These are phyloP conservation scores for Aspidapion aeneum DNA, from an alignment of 2,888 invertebrate genomes.

Conservation along the genomic window DNA sequence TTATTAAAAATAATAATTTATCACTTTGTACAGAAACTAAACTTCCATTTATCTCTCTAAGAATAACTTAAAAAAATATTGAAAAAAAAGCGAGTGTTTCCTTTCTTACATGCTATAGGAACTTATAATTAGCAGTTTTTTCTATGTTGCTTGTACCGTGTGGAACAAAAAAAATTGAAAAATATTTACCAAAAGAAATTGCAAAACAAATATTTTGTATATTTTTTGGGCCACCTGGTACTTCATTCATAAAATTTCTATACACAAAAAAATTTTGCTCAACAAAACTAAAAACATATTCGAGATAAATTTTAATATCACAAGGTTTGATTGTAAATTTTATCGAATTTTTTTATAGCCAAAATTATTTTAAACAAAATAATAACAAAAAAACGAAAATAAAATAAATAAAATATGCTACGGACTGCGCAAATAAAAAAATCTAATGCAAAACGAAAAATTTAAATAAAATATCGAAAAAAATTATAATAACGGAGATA, in stretches of 20 bases:
- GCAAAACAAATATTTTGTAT: no score
- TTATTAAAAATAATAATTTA: slow-evolving; percentile 37
- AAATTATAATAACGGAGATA: not conserved
- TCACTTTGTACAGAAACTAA: slow-evolving; percentile 31
- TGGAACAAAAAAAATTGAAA: no score
- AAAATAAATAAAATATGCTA: not conserved
- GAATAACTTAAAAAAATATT: slow-evolving; percentile 31
- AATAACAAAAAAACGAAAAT: no score
- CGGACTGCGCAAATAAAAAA: not conserved
- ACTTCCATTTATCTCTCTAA: slow-evolving; percentile 23
- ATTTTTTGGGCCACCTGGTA: no score
- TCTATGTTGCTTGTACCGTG: no score
- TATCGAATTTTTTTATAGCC: not conserved
- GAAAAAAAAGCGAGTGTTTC: slow-evolving; percentile 1
- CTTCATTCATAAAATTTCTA: not conserved
- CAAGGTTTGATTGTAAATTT: not conserved
- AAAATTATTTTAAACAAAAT: not conserved
- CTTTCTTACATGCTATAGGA: slow-evolving; percentile 33
- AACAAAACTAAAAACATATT: slow-evolving; percentile 1
- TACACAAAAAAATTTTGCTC: not conserved
- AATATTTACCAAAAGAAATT: no score
- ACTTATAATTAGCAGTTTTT: slow-evolving; percentile 32
- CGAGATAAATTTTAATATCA: slow-evolving; percentile 11
- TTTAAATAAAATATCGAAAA: not conserved
- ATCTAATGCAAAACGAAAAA: not conserved